Evolutionary conservation across 2,888 invertebrate genomes (phyloP).

Genomic region (Melikaiella ostensackeni): DNA sequence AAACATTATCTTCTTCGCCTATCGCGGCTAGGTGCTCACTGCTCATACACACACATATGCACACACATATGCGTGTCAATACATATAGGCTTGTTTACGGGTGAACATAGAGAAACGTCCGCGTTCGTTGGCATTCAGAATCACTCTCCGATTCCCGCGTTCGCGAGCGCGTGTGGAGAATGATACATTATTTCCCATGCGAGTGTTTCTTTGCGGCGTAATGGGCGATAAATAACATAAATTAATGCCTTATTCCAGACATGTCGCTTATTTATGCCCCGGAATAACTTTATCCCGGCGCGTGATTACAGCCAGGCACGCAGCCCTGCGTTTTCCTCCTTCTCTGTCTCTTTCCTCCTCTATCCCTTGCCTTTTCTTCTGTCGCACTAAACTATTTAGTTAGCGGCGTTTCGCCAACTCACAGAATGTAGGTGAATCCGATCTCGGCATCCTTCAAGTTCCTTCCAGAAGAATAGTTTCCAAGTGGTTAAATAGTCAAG

Average conservation of each 20-base stretch:
- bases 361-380: conserved; percentile 39
- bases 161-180: conserved; percentile 73
- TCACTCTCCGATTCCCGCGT: conserved; percentile 68
- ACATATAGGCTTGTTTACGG: conserved; percentile 15
- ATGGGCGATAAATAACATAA: conserved; percentile 77
- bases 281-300: conserved; percentile 76
- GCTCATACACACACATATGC: not conserved
- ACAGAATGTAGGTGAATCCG: conserved; percentile 54
- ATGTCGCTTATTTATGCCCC: conserved; percentile 75
- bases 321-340: conserved; percentile 64
- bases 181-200: conserved; percentile 76
- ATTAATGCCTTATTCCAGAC: conserved; percentile 76
- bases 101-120: conserved; percentile 41
- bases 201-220: conserved; percentile 76
- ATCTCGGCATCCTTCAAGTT: conserved; percentile 40
- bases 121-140: conserved; percentile 71
- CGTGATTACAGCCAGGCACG: conserved; percentile 76
- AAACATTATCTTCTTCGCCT: conserved; percentile 47
- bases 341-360: conserved; percentile 42
- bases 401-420: conserved; percentile 38
- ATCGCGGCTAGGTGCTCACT: conserved; percentile 30
- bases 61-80: not conserved
- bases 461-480: conserved; percentile 5
- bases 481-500: conserved; percentile 5
- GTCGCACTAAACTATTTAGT: conserved; percentile 31